Base-by-base conservation (phyloP, 2,113 vertebrate species). In the Ciconia boyciana region DNA sequence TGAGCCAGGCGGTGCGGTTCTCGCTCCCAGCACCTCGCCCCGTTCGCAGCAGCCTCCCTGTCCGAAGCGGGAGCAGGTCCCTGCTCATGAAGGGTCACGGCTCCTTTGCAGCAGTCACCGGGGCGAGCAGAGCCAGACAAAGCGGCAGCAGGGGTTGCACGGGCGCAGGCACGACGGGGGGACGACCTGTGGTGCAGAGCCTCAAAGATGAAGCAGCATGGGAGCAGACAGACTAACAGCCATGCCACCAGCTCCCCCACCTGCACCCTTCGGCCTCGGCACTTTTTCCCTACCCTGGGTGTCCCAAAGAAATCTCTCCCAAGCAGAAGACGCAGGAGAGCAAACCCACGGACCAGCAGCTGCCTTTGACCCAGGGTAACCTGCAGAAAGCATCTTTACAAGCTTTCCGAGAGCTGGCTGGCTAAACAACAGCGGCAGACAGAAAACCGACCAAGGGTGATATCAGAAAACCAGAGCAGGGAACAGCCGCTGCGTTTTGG, bases 41-140 rank as follows among this genome's bases (percentile, higher is more conserved):
- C 2, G 16, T 22, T 43, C 5, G 2, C 39, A 3, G 16, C 29
- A 86, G 65, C 18, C 44, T 16, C 46, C 49, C 39, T 16, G 3
- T 1, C 39, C 4, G 2, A 31, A 44, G 39, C 1, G 10, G 79
- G 64, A 58, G 64, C 41, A 6, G 31, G 9, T 26, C 48, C 51
- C 44, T 3, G 24, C 43, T 43, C 84, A 4, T 10, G 8, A 10
- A 15, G 52, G 60, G 13, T 32, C 28, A 1, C 3, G 2, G 60
- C 41, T 46, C 49, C 21, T 31, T 8, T 11, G 16, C 39, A 13
- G 34, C 28, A 10, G 34, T 8, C n/a, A 7, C 55, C 3, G 6
- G 51, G 41, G 22, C 1, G 3, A n/a, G 43, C 43, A 4, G 58
- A n/a, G 16, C 19, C 25, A 2, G 54, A 3, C 0, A 1, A 44